Conservation (phyloP, 1,140 invertebrate species). For the Yoshiicerus persimilis region DNA sequence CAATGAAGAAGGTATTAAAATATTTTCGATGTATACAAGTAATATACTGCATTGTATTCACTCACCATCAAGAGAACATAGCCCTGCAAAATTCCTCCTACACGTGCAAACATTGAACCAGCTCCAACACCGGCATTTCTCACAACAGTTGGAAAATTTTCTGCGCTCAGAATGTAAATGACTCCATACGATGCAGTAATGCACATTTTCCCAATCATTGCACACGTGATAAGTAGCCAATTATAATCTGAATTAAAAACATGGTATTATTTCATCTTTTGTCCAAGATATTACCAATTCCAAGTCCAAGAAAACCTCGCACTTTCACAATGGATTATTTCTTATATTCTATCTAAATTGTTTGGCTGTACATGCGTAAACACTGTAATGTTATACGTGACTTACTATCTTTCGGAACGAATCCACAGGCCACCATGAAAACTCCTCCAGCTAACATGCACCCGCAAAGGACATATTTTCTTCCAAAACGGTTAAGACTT, state of each 20-base stretch:
- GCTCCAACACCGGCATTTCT: constrained; percentile 55
- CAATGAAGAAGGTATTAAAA: no score
- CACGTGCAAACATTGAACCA: constrained; percentile 71
- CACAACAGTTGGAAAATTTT: constrained; percentile 81
- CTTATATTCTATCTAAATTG: no score
- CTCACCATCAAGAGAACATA: constrained; percentile 66
- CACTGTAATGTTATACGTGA: neutral
- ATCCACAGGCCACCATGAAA: constrained; percentile 14
- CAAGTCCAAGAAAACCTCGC: no score
- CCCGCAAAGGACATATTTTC: constrained; percentile 67
- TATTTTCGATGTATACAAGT: neutral
- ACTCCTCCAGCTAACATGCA: constrained; percentile 65
- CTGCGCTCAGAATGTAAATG: constrained; percentile 76
- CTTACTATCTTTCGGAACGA: constrained; percentile 29
- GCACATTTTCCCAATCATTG: constrained; percentile 79
- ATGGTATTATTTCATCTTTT: no score
- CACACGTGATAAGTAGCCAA: constrained; percentile 65
- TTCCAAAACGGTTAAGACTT: constrained; percentile 55
- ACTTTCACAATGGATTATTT: no score
- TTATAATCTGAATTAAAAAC: constrained; percentile 58
- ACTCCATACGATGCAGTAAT: constrained; percentile 78
- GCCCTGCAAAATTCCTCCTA: constrained; percentile 75
- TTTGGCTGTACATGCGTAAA: no score
- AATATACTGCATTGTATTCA: neutral
- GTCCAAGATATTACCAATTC: no score